Evolutionary conservation across 2,888 invertebrate species (phyloP).

Genomic region (Tupiocoris notatus): DNA sequence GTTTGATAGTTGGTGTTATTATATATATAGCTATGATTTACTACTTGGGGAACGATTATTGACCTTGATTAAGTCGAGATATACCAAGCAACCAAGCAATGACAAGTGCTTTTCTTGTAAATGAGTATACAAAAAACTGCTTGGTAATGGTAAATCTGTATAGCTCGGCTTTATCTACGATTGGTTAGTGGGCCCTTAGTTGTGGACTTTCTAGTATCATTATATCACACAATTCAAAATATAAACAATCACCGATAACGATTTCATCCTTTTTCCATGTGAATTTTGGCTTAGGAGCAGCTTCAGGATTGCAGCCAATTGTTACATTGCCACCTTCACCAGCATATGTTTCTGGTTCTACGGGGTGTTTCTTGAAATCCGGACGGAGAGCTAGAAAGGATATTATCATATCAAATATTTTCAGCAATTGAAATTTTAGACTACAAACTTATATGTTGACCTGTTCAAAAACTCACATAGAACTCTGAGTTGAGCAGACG

Average conservation of each 20-base stretch:
- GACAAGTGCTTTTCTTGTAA: too few relatives aligned
- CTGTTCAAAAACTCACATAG: slow-evolving; percentile 61
- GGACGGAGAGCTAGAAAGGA: slow-evolving; percentile 73
- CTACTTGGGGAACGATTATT: not conserved
- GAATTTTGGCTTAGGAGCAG: slow-evolving; percentile 85
- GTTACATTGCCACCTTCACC: slow-evolving; percentile 89
- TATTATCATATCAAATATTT: too few relatives aligned
- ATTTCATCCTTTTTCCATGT: slow-evolving; percentile 87
- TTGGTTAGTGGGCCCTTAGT: not conserved
- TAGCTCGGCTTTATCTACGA: not conserved
- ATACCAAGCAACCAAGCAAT: not conserved
- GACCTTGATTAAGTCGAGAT: not conserved
- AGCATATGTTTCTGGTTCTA: slow-evolving; percentile 87
- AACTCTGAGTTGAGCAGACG: slow-evolving; percentile 86
- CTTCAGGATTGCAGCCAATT: slow-evolving; percentile 88
- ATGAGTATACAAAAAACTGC: too few relatives aligned
- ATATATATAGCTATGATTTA: too few relatives aligned
- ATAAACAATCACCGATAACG: slow-evolving; percentile 58
- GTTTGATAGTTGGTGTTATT: too few relatives aligned
- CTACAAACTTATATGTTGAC: not conserved
- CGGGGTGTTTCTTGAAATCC: slow-evolving; percentile 82
- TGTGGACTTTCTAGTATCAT: not conserved
- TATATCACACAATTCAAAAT: not conserved
- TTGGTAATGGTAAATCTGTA: too few relatives aligned
- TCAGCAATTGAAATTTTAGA: not conserved